A percentile compares a stretch with the other conserved stretches of the same genome.
Evolutionary conservation across 92 coral and sea anemone genomes (phyloP).

Genomic region (Metridium senile): DNA sequence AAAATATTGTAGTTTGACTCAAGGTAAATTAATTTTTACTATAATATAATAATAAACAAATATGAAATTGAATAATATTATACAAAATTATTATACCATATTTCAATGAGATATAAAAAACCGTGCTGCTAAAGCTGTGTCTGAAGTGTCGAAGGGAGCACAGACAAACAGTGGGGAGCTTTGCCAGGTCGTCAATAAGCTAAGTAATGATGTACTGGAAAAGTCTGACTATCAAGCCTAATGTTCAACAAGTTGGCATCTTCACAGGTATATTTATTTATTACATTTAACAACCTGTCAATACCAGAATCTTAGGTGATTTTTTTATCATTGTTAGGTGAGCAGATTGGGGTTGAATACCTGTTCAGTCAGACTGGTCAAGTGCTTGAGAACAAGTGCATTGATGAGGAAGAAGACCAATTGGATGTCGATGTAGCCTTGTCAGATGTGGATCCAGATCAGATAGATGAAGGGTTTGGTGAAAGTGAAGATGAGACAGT

Average conservation of each 20-base stretch:
- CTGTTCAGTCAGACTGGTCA: constrained; percentile 48
- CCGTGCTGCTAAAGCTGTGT: constrained; percentile 39
- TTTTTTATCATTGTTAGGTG: constrained; percentile 22
- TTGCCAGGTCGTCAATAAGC: constrained; percentile 30
- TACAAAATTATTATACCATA: no score
- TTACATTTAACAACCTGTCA: no score
- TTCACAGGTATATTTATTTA: constrained; percentile 38
- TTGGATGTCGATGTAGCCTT: constrained; percentile 14
- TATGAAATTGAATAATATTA: no score
- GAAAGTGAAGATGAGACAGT: constrained; percentile 42
- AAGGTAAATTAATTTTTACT: no score
- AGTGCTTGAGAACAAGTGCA: constrained; percentile 1
- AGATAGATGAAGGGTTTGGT: constrained; percentile 57
- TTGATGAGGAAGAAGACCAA: constrained; percentile 17
- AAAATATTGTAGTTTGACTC: no score
- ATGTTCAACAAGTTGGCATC: constrained; percentile 22
- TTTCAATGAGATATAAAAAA: no score
- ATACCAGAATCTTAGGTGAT: not conserved
- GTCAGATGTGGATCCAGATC: constrained; percentile 42
- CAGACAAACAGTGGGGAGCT: constrained; percentile 35
- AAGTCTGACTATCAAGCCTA: constrained; percentile 23
- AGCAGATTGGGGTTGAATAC: constrained; percentile 59
- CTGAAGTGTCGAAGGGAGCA: constrained; percentile 4
- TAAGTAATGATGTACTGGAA: constrained; percentile 47
- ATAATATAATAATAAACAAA: no score